Base-by-base conservation (phyloP, 2,113 vertebrate species). In the Saguinus midas region DNA sequence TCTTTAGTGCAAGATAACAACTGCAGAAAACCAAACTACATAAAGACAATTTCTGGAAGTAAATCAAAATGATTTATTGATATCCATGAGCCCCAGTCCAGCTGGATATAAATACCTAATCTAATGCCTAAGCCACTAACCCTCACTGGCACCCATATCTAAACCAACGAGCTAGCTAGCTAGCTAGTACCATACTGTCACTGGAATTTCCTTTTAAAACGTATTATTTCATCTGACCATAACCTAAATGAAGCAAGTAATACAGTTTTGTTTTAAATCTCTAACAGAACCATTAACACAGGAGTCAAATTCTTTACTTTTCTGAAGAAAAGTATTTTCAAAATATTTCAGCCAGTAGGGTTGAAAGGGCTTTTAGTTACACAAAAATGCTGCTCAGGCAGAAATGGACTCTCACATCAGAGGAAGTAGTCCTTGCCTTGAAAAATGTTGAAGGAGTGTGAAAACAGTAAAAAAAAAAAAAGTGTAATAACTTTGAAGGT, bases 211-310 rank as follows among this genome's bases (percentile, higher is more conserved):
- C 43, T 85, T 90, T 64, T 79, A 43, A 90, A 61, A 4, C 14
- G 37, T 10, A 86, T 50, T 57, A 50, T 20, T 96, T 70, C 48
- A 82, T 45, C 32, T 23, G 40, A 82, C 1, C 29, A 16, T n/a
- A 88, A 61, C 17, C 7, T 92, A 96, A 96, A 92, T 25, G 9
- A 94, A 55, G 16, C 48, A 79, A 75, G 61, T 64, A 75, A 78
- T 75, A 32, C 8, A 80, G 17, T 87, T 35, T 87, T 52, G 27
- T 87, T 87, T 58, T 75, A 1, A 48, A 87, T 91, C 45, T 68
- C 20, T 45, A 94, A 87, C 10, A 50, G 35, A 6, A 16, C 13
- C 45, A 90, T 13, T 11, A 82, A 91, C 21, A 86, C 9, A 29
- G 32, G 40, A 87, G 35, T 23, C 21, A 48, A 87, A 91, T 3